These are phyloP conservation scores for Brachionus manjavacas DNA, from an alignment of 1,140 invertebrate genomes.

Conservation along the genomic window DNA sequence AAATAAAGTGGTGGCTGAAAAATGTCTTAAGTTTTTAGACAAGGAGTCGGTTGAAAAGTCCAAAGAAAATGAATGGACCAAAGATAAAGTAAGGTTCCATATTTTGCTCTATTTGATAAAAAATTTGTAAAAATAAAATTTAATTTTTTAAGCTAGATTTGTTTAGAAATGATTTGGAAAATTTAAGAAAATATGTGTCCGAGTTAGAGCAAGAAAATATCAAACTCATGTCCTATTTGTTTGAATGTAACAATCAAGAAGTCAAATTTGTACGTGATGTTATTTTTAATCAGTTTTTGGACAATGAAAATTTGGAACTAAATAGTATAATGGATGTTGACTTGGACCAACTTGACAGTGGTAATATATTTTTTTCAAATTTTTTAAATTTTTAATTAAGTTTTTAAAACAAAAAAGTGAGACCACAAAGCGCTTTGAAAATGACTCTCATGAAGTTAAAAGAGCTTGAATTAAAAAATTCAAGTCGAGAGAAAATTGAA, in stretches of 20 bases:
- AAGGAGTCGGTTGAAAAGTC: background rate
- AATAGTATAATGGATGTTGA: constrained; percentile 23
- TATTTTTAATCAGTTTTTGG: constrained; percentile 2
- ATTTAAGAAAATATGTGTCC: background rate
- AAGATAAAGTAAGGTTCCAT: background rate
- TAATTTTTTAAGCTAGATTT: background rate
- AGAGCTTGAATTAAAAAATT: background rate
- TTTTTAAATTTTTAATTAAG: background rate
- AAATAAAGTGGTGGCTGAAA: constrained; percentile 15
- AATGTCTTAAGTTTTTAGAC: constrained; percentile 4
- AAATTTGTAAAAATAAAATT: background rate
- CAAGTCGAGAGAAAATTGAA: background rate
- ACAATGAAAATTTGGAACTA: constrained; percentile 28
- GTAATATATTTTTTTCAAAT: background rate
- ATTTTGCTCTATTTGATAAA: background rate
- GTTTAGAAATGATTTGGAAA: constrained; percentile 9
- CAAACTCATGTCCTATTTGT: background rate
- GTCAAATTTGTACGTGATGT: background rate
- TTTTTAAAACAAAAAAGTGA: background rate
- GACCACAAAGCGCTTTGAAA: constrained; percentile 22
- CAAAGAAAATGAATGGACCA: constrained; percentile 14
- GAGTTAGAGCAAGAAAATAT: constrained; percentile 26
- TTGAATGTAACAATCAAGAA: constrained; percentile 39
- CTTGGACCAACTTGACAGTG: constrained; percentile 12
- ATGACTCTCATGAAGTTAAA: background rate